Evolutionary conservation across 2,113 vertebrate species (phyloP), one percentile per base, ranked within the genome.

Genomic region (Corythornis madagascariensis): DNA sequence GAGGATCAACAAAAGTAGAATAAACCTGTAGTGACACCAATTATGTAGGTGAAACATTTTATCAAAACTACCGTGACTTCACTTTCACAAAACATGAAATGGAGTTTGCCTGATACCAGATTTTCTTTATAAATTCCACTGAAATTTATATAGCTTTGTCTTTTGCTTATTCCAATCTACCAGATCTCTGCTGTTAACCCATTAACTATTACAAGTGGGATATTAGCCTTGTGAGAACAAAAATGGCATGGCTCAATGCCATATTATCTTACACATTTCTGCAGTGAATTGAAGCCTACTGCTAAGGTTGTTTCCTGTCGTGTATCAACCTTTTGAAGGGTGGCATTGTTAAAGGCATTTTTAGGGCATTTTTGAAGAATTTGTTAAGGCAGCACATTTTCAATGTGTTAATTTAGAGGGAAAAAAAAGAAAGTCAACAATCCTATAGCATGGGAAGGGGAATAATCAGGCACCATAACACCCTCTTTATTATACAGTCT

Each of bases 401-500:
- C 64, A 70, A 67, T 83, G 11, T 38, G 10, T 9, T 63, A 5
- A 94, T 89, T 74, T 67, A 63, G 26, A 86, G 71, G 83, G 38
- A 38, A 48, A 95, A 28, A 11, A 64, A 90, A 61, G 60, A 90
- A 73, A 88, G 25, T n/a, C 47, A 73, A 31, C 38, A 55, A 40
- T 35, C 76, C 65, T 47, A 72, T 61, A 88, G 69, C 60, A 35
- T 0, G 56, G 87, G 59, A 83, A 95, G 83, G 85, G 83, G 74
- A 88, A 47, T 45, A 81, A 89, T 45, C 92, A 70, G 69, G 76
- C 73, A 70, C 7, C 69, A 20, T 56, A 50, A 10, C 66, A 8
- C 65, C 57, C 90, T 69, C 66, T 94, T 88, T 87, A 91, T 95
- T 65, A 48, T 11, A 47, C 1, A 86, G 89, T 56, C 96, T 50